phyloP scores from a whole-genome alignment of 2,888 invertebrate species.

The Apeira syringaria region DNA sequence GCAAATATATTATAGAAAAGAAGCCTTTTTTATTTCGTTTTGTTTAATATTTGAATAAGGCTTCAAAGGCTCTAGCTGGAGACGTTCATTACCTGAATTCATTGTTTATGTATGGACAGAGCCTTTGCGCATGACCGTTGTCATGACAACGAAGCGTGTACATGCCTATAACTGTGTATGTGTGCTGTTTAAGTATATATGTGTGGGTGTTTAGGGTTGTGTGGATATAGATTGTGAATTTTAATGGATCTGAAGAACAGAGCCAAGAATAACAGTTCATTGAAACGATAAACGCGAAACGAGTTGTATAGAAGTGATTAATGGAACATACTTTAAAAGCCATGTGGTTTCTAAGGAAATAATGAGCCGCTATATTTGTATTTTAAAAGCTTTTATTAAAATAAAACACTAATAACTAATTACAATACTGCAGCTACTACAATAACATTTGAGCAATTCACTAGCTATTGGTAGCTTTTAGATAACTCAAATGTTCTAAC shows the following conservation, averaged over 20 bases:
- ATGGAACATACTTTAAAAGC: slow-evolving; percentile 22
- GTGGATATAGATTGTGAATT: slow-evolving; percentile 36
- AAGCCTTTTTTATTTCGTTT: slow-evolving; percentile 18
- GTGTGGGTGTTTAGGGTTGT: slow-evolving; percentile 26
- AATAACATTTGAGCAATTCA: too few species aligned
- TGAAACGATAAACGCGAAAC: slow-evolving; percentile 32
- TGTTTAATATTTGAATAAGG: slow-evolving; percentile 26
- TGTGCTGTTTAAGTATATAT: slow-evolving; percentile 24
- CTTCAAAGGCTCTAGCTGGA: slow-evolving; percentile 33
- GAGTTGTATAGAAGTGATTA: slow-evolving; percentile 31
- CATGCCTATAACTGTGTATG: slow-evolving; percentile 21
- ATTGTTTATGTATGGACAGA: slow-evolving; percentile 71
- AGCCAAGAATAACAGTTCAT: slow-evolving; percentile 37
- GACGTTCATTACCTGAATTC: slow-evolving; percentile 50
- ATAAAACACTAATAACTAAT: too few species aligned
- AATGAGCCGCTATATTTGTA: slow-evolving; percentile 11
- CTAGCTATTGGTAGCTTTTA: too few species aligned
- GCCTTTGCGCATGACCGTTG: slow-evolving; percentile 69
- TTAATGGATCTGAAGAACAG: slow-evolving; percentile 39
- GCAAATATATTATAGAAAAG: slow-evolving; percentile 12
- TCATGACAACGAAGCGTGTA: slow-evolving; percentile 70
- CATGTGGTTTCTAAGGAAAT: slow-evolving; percentile 15
- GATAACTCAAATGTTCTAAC: too few species aligned
- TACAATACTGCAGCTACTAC: too few species aligned
- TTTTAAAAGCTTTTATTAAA: too few species aligned